Percentiles rank a stretch among this genome's conserved stretches.
Evolutionary conservation across 2,888 invertebrate species (phyloP).

Genomic region (Leptopilina syphax): DNA sequence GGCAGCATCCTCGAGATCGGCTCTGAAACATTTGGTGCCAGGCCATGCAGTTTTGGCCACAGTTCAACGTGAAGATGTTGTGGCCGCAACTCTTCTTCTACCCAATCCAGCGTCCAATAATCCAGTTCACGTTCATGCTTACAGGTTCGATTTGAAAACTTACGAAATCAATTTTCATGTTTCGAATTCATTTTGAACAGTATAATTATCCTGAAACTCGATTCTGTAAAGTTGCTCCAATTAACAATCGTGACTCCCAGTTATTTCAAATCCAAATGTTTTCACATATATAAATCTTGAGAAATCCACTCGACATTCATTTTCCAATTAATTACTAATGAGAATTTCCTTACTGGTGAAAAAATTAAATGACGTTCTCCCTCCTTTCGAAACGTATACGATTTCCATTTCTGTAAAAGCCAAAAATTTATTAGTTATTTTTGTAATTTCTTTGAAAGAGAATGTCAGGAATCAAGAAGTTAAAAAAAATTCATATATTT

Average conservation of each 20-base stretch:
- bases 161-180: background rate
- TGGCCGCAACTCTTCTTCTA: constrained; percentile 93
- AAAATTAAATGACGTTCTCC: too few species aligned
- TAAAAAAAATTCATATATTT: too few species aligned
- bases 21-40: constrained; percentile 96
- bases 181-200: background rate
- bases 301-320: too few species aligned
- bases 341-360: too few species aligned
- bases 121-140: constrained; percentile 97
- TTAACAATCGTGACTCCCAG: background rate
- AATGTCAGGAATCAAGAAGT: too few species aligned
- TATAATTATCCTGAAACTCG: background rate
- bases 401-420: too few species aligned
- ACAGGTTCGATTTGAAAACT: constrained; percentile 70
- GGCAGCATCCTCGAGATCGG: constrained; percentile 76
- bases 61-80: constrained; percentile 93
- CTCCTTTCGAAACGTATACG: too few species aligned
- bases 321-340: too few species aligned
- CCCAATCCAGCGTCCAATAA: constrained; percentile 96
- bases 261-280: background rate
- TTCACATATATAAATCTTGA: background rate
- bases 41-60: constrained; percentile 95
- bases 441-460: too few species aligned
- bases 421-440: background rate
- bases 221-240: background rate